Evolutionary conservation across 2,888 invertebrate genomes (phyloP), one percentile per base, ranked within the genome.

Genomic region (Lamellibrachia satsuma): DNA sequence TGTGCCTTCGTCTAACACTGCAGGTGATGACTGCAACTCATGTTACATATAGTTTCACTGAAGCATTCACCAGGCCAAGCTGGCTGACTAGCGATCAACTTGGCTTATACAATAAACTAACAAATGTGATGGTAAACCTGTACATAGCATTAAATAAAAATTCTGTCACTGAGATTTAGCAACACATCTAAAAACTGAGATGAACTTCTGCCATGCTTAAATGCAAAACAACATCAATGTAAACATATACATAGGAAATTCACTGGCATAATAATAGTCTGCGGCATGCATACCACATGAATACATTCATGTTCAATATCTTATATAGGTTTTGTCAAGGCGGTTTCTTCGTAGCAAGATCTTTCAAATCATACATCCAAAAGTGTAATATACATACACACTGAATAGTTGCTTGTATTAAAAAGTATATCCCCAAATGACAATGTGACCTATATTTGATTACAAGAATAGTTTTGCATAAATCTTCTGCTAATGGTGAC

Each of bases 141-240:
- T 75, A 75, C 75, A 75, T 22, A 75, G 75, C 75, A 75, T 75
- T 75, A 75, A 75, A 75, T 75, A 75, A 75, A 75, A 75, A n/a
- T 75, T n/a, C 75, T 75, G 75, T 75, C 75, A n/a, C 75, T n/a
- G 75, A 75, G 22, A 75, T 75, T 22, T 22, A 75, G 11, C 60
- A 22, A 75, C 22, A 22, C 75, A 22, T 75, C n/a, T 75, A 75
- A 75, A 75, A 75, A n/a, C 75, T 9, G 60, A 60, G 60, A 60
- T 15, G 22, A 11, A 75, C 15, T 3, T 15, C 75, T 75, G 75
- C n/a, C 22, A 15, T 55, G 55, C 55, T 15, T 75, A 75, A 75
- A 75, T 75, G 75, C 75, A 75, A 75, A 9, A 9, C 55, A 75
- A 75, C 75, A 75, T 75, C 22, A 22, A 22, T 22, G 75, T 75